Conservation (phyloP, 2,888 invertebrate species). For the Phytoseiulus persimilis region DNA sequence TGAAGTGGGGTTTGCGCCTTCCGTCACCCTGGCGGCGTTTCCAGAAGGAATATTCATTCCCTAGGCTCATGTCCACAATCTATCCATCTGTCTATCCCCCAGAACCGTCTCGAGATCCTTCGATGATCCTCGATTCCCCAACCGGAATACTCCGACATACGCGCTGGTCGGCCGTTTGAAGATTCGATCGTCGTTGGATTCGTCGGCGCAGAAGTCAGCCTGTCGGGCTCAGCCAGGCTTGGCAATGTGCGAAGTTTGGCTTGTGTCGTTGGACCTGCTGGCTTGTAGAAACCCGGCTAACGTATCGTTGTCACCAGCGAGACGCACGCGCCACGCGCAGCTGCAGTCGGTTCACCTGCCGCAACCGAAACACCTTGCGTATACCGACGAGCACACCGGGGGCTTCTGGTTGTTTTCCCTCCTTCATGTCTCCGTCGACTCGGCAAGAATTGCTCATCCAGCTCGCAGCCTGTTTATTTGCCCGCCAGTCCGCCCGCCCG, state of each 20-base stretch:
- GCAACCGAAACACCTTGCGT: background rate
- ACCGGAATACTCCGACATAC: background rate
- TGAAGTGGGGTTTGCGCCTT: too few relatives aligned
- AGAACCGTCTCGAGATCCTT: background rate
- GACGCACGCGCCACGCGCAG: slow-evolving; percentile 5
- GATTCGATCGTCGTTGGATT: background rate
- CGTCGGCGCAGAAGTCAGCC: background rate
- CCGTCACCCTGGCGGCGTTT: too few relatives aligned
- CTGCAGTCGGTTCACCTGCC: slow-evolving; percentile 5
- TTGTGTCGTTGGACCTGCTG: slow-evolving; percentile 5
- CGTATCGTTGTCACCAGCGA: slow-evolving; percentile 5
- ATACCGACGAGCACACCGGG: background rate
- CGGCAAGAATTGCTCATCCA: background rate
- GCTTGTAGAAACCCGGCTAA: background rate
- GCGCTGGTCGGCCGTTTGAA: background rate
- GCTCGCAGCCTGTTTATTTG: background rate
- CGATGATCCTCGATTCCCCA: background rate
- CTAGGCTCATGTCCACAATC: too few relatives aligned
- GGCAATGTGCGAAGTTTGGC: background rate
- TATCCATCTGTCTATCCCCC: too few relatives aligned
- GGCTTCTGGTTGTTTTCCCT: background rate
- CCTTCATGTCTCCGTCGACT: background rate
- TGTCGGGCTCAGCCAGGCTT: background rate
- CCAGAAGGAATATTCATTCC: too few relatives aligned
- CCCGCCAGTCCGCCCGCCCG: background rate